Evolutionary conservation across 2,888 invertebrate species (phyloP).

Genomic region (Cylloceria caligata): DNA sequence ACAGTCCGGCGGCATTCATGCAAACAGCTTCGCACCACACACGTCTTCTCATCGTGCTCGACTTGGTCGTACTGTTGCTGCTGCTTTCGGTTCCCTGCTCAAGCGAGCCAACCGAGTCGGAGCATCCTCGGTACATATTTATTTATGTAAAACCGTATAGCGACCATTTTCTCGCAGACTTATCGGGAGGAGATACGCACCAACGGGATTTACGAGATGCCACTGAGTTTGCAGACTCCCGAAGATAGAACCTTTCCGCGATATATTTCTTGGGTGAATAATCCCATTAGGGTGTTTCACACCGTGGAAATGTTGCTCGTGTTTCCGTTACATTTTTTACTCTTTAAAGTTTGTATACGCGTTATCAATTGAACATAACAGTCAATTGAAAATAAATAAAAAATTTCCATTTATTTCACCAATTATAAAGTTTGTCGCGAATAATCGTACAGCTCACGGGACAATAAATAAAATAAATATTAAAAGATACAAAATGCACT

Average conservation of each 20-base stretch:
- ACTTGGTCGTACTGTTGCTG: conserved; percentile 37
- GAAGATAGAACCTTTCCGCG: conserved; percentile 40
- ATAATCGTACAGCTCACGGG: background rate
- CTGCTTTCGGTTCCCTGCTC: conserved; percentile 33
- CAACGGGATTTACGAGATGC: conserved; percentile 76
- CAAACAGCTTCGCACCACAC: conserved; percentile 77
- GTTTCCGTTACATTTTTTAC: background rate
- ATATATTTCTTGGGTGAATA: conserved; percentile 59
- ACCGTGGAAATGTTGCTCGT: background rate
- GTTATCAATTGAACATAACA: too few relatives aligned
- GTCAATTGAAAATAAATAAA: background rate
- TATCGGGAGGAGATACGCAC: conserved; percentile 60
- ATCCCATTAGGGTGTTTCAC: conserved; percentile 58
- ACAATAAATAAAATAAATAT: too few relatives aligned
- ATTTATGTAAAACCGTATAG: conserved; percentile 75
- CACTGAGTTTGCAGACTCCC: conserved; percentile 64
- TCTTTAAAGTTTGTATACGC: too few relatives aligned
- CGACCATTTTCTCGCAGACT: conserved; percentile 62
- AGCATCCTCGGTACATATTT: conserved; percentile 72
- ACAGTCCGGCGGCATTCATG: conserved; percentile 79
- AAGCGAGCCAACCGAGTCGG: conserved; percentile 38
- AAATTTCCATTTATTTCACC: background rate
- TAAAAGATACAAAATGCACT: too few relatives aligned
- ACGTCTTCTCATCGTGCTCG: conserved; percentile 72
- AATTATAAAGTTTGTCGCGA: background rate